These are phyloP conservation scores for Rhadina sibilatrix DNA, from an alignment of 2,113 vertebrate genomes.

Conservation along the genomic window DNA sequence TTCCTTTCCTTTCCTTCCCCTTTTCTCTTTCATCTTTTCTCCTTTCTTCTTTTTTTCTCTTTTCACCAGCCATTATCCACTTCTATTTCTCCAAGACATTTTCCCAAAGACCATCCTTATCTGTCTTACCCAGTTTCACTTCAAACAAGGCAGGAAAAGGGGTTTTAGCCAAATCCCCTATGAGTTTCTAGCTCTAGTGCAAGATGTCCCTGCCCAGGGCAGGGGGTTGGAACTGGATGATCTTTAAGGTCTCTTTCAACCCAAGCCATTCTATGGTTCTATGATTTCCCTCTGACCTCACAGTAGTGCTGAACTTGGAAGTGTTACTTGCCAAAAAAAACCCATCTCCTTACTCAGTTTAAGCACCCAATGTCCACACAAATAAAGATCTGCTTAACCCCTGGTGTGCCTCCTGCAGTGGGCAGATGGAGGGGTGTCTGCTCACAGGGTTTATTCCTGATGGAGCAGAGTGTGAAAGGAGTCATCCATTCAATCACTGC, in stretches of 20 bases:
- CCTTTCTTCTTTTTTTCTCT: neutral
- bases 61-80: neutral
- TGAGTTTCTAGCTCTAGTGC: neutral
- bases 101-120: neutral
- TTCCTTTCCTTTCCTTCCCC: no score
- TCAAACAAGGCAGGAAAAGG: neutral
- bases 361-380: neutral
- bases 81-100: neutral
- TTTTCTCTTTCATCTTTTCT: no score
- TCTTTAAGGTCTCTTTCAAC: neutral
- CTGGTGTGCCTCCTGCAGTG: neutral
- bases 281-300: neutral
- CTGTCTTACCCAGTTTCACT: neutral
- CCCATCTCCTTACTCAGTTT: neutral
- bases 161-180: neutral
- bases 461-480: neutral
- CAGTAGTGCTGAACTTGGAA: neutral
- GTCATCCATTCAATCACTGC: neutral
- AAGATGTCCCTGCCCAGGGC: neutral
- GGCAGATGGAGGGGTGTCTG: neutral
- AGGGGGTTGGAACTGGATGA: neutral
- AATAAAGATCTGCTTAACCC: neutral
- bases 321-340: neutral
- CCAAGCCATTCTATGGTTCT: neutral
- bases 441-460: neutral